Percentiles rank a stretch among this genome's conserved stretches.
phyloP scores from a whole-genome alignment of 2,797 vertebrate species.

The Myiothlypis chrysogaster region DNA sequence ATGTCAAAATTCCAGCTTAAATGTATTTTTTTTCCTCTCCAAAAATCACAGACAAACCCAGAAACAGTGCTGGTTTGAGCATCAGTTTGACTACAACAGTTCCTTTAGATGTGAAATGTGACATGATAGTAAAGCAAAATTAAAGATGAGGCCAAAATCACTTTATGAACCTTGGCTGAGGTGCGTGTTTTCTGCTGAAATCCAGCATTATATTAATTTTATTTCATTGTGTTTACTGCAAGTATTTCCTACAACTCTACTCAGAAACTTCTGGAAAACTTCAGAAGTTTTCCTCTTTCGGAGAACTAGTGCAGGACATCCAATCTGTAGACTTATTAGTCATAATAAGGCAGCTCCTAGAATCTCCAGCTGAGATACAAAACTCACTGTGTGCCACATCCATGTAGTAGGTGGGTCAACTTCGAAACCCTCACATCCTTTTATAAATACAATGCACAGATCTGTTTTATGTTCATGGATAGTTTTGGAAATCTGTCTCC shows the following conservation, averaged over 20 bases:
- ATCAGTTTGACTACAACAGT: not conserved
- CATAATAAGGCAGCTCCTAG: not conserved
- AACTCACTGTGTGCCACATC: not conserved
- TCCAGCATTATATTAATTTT: not conserved
- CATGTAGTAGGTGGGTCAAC: not conserved
- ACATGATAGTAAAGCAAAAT: not conserved
- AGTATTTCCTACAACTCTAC: not conserved
- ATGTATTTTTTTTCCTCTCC: not conserved
- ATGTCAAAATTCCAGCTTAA: not conserved
- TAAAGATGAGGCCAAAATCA: not conserved
- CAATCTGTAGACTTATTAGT: not conserved
- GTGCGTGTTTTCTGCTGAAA: not conserved
- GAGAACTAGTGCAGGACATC: not conserved
- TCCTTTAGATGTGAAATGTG: not conserved
- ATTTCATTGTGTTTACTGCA: not conserved
- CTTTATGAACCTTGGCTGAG: not conserved
- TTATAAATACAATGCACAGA: not conserved
- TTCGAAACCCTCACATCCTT: not conserved
- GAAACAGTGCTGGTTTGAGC: not conserved
- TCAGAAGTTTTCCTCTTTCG: not conserved
- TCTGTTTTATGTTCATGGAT: not conserved
- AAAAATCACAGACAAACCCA: not conserved
- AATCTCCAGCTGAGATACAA: not conserved
- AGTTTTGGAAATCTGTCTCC: constrained; percentile 17
- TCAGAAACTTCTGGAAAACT: not conserved